Base-by-base conservation (phyloP, 2,797 vertebrate species). In the Rhyacichthys aspro region DNA sequence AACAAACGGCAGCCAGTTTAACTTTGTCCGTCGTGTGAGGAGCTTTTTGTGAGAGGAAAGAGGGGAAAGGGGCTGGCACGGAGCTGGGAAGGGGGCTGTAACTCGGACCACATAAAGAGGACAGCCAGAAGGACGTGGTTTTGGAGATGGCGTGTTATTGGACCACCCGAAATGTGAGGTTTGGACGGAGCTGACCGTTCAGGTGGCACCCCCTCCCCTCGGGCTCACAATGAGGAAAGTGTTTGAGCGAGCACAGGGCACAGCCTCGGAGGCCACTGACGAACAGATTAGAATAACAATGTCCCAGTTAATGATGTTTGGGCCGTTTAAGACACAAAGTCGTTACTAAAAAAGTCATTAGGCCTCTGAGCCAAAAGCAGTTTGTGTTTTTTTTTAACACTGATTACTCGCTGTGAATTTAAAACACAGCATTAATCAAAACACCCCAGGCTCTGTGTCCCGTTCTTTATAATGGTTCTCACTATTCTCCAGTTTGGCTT, bases 271-370 rank as follows among this genome's bases (percentile, higher is more conserved):
- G 70, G 79, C 72, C 72, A 42, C 73, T 67, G 78, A 77, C 72
- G 69, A 59, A 43, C 81, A 83, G 85, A 90, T 93, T 91, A 90
- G 79, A 93, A 89, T 90, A 80, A 93, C 87, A 91, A 91, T 88
- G 79, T 64, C 41, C 17, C 9, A 55, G 83, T 85, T 83, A 91
- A 90, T 84, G 85, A 88, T 84, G 87, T 87, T 88, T 90, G 74
- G 56, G 74, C 80, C 67, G 18, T 74, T 82, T 63, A 81, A 76
- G 78, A 86, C 81, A 88, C 84, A 85, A 85, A 89, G 78, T 83
- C 72, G 55, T 74, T 71, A 81, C 67, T 83, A 74, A 71, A 83
- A 74, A 76, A 76, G 72, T 63, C 68, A 79, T 85, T 82, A 87
- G 72, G 77, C 42, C 45, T 75, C 61, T 16, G 59, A 91, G 85